phyloP scores from a whole-genome alignment of 2,113 vertebrate genomes.

The Xiphophorus hellerii region DNA sequence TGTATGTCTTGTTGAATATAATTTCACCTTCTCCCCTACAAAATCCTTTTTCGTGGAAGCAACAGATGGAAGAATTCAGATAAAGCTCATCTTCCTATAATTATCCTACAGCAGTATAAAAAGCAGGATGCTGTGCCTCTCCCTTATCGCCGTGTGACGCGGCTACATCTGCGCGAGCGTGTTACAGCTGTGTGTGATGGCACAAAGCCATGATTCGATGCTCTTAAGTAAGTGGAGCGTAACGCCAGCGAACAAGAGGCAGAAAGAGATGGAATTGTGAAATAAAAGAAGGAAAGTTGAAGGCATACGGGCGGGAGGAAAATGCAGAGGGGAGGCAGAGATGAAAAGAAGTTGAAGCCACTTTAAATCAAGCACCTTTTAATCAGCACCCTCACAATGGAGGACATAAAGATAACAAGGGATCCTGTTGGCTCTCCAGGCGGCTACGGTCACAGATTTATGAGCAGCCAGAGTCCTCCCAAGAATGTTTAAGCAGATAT shows the following conservation, averaged over 20 bases:
- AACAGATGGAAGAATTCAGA: conserved; percentile 30
- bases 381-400: conserved; percentile 55
- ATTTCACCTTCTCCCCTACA: conserved; percentile 8
- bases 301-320: conserved; percentile 17
- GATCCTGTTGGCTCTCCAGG: conserved; percentile 29
- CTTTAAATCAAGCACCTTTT: conserved; percentile 70
- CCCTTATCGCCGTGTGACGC: conserved; percentile 1
- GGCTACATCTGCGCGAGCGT: conserved; percentile 6
- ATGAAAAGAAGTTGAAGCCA: conserved; percentile 30
- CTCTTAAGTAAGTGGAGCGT: conserved; percentile 51
- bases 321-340: conserved; percentile 23
- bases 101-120: conserved; percentile 24
- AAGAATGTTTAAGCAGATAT: conserved; percentile 42
- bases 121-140: not conserved
- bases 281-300: not conserved
- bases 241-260: not conserved
- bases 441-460: conserved; percentile 43
- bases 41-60: conserved; percentile 9
- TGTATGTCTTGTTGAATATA: conserved; percentile 4
- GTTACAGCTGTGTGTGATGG: conserved; percentile 13
- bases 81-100: conserved; percentile 17
- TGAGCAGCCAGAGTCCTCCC: conserved; percentile 31
- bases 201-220: conserved; percentile 36
- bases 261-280: conserved; percentile 4
- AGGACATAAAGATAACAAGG: conserved; percentile 60